Evolutionary conservation across 2,113 vertebrate species (phyloP).

Genomic region (Mormyrus lacerda): DNA sequence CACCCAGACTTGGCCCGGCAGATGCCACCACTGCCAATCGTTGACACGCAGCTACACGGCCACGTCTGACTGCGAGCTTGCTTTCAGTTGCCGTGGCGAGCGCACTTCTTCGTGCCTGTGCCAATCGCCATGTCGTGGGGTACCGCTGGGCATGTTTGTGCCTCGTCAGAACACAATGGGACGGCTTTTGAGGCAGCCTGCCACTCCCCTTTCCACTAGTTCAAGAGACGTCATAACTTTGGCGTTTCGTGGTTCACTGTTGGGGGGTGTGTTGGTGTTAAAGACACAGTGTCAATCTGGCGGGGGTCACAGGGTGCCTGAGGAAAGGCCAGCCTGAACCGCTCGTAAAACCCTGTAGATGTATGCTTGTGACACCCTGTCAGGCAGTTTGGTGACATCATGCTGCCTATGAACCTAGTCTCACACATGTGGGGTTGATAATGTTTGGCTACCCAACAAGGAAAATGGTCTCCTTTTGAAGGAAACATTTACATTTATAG

Average conservation of each 20-base stretch:
- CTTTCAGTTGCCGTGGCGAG: background rate
- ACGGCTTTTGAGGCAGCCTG: background rate
- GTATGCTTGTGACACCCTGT: too few relatives aligned
- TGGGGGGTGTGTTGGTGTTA: background rate
- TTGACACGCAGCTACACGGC: background rate
- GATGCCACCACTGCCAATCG: background rate
- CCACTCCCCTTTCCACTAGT: background rate
- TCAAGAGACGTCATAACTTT: background rate
- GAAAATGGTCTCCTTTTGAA: background rate
- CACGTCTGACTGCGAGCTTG: background rate
- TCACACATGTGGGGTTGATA: background rate
- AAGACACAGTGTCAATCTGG: background rate
- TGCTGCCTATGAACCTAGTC: background rate
- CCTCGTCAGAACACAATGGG: background rate
- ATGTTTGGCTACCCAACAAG: background rate
- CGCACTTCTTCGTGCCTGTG: background rate
- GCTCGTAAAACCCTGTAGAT: background rate
- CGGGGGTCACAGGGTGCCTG: background rate
- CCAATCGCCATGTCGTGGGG: background rate
- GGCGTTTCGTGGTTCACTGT: background rate
- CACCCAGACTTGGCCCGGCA: background rate
- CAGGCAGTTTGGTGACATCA: background rate
- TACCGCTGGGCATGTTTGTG: background rate
- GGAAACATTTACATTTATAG: background rate
- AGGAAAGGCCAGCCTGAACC: background rate